Conservation (phyloP, 2,797 vertebrate genomes). For the Sebastes baramenuke region DNA sequence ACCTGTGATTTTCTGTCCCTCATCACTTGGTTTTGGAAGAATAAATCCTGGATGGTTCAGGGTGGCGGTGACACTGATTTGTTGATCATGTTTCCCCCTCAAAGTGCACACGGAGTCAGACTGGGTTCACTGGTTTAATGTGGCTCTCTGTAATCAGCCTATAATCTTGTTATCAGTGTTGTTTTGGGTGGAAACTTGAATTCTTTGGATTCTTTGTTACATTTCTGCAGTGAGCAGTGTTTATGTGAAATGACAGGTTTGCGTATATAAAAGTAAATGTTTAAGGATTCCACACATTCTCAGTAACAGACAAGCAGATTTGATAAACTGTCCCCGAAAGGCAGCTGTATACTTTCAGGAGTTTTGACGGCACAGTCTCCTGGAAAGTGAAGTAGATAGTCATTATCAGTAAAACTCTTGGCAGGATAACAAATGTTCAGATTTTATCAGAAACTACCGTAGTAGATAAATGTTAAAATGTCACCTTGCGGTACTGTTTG, state of each 20-base stretch:
- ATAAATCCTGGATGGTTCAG: background rate
- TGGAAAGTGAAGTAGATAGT: background rate
- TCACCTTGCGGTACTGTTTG: background rate
- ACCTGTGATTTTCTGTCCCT: background rate
- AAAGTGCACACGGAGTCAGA: background rate
- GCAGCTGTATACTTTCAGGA: background rate
- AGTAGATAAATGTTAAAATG: background rate
- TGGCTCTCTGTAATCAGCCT: background rate
- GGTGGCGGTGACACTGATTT: background rate
- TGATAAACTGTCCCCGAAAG: background rate
- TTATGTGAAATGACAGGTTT: background rate
- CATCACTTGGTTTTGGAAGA: background rate
- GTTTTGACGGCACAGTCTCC: background rate
- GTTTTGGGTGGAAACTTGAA: background rate
- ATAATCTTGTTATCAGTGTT: background rate
- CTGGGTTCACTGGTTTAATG: background rate
- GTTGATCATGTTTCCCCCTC: background rate
- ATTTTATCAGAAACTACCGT: background rate
- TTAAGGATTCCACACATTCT: conserved; percentile 7
- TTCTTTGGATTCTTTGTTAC: conserved; percentile 9
- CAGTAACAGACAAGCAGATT: background rate
- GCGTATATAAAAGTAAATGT: background rate
- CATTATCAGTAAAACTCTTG: background rate
- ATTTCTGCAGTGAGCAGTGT: background rate
- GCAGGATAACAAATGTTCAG: background rate